Conservation (phyloP, 2,113 vertebrate genomes). For the Anthoscopus minutus region DNA sequence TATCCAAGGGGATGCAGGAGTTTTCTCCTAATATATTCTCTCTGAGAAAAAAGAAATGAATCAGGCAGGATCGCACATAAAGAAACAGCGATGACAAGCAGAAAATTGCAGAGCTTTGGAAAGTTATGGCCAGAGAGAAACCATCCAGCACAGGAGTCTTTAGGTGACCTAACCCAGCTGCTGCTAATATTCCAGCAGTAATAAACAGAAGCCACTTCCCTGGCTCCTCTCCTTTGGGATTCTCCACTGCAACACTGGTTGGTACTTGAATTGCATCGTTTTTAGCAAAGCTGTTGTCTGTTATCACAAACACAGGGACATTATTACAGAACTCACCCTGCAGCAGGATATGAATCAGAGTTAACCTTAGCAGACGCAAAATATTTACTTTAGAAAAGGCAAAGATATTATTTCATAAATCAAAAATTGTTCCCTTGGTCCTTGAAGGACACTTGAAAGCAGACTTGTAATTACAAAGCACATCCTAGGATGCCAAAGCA, state of each 20-base stretch:
- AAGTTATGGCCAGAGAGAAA: neutral
- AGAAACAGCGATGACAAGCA: constrained; percentile 25
- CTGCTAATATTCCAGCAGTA: neutral
- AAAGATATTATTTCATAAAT: constrained; percentile 70
- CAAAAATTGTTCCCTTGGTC: constrained; percentile 50
- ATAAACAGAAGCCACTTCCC: constrained; percentile 10
- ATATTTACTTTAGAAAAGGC: constrained; percentile 56
- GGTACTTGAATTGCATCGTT: constrained; percentile 18
- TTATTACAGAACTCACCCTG: constrained; percentile 45
- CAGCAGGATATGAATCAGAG: constrained; percentile 58
- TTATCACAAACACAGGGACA: constrained; percentile 17
- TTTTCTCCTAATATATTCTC: neutral
- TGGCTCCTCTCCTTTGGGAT: neutral
- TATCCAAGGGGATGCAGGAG: neutral
- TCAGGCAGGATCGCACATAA: neutral
- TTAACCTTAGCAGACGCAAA: constrained; percentile 26
- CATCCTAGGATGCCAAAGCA: neutral
- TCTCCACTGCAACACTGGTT: neutral
- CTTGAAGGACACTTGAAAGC: constrained; percentile 23
- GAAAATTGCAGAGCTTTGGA: constrained; percentile 29
- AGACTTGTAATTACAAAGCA: neutral
- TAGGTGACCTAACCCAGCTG: neutral
- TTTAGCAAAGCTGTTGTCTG: constrained; percentile 41
- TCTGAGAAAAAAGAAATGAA: neutral
- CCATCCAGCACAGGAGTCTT: neutral